Evolutionary conservation across 1,140 invertebrate genomes (phyloP), one percentile per base, ranked within the genome.

Genomic region (Drosophila erecta): DNA sequence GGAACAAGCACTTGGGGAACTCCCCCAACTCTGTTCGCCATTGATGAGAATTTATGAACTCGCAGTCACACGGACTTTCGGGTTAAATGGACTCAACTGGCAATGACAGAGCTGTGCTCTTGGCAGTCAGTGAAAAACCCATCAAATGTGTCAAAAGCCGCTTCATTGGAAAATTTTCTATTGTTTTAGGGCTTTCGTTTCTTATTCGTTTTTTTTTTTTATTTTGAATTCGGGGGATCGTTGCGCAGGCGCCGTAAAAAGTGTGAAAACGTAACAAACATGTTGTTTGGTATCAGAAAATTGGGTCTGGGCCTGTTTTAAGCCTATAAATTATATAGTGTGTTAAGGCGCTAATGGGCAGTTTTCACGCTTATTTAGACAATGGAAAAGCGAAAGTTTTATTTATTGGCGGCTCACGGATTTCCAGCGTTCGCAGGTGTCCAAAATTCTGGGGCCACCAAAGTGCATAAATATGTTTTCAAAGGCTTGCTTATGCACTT

Each of bases 381-480:
- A 87, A 76, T 69, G 79, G 60, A 87, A 87, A 87, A 87, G 84
- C 84, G 84, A 87, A 87, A 89, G 83, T 87, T 87, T 67, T 72
- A 79, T 73, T 44, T 58, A 41, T 76, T 72, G 58, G 58, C 33
- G 38, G 56, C 24, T 55, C 44, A 24, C 53, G 38, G 43, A 53
- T 59, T 22, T 55, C 2, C 30, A 30, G 8, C 30, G 30, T 30
- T 30, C 30, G 30, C 30, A 30, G 30, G 7, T 60, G 20, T 38
- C 37, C 11, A 40, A 64, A 81, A 79, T 87, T 87, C 83, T 87
- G 43, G 15, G 41, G 35, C 24, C 60, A 61, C 78, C 78, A 83
- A 89, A 86, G 84, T 86, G 83, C 83, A 83, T 86, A 86, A 87
- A 86, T 86, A 87, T 86, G 81, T 86, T 87, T 87, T 60, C 11